Conservation (phyloP, 2,113 vertebrate species). For the Oceanites oceanicus region DNA sequence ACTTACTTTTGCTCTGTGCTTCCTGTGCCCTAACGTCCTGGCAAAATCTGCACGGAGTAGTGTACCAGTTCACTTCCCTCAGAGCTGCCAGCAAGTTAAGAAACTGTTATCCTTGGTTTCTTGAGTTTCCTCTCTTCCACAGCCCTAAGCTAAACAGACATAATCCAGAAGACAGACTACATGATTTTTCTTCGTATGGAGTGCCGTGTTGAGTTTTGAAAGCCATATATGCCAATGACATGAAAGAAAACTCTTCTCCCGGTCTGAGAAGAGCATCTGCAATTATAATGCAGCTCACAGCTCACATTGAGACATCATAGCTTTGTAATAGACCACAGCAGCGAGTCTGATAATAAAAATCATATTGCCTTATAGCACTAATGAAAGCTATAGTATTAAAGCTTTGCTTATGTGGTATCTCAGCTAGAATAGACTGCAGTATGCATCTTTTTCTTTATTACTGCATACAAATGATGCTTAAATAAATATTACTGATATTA, state of each 20-base stretch:
- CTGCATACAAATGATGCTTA: not conserved
- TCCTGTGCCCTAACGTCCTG: fast-evolving
- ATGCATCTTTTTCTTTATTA: slow-evolving; percentile 20
- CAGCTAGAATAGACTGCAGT: not conserved
- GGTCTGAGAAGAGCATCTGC: not conserved
- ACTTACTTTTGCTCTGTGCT: not conserved
- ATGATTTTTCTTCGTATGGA: not conserved
- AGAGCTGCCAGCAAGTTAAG: not conserved
- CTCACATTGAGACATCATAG: not conserved
- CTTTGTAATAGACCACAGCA: not conserved
- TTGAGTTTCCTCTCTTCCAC: not conserved
- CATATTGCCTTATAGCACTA: not conserved
- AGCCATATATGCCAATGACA: not conserved
- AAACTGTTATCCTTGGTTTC: not conserved
- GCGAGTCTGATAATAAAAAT: not conserved
- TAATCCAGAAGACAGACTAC: not conserved
- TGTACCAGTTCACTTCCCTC: too few relatives aligned
- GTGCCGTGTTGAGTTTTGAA: not conserved
- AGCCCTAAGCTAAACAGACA: not conserved
- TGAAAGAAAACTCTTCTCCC: not conserved
- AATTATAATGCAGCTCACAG: not conserved
- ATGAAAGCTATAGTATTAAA: not conserved
- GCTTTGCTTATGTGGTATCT: not conserved
- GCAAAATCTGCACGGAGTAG: not conserved
- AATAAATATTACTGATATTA: not conserved